phyloP scores from a whole-genome alignment of 2,113 vertebrate genomes.

The Felis chaus region DNA sequence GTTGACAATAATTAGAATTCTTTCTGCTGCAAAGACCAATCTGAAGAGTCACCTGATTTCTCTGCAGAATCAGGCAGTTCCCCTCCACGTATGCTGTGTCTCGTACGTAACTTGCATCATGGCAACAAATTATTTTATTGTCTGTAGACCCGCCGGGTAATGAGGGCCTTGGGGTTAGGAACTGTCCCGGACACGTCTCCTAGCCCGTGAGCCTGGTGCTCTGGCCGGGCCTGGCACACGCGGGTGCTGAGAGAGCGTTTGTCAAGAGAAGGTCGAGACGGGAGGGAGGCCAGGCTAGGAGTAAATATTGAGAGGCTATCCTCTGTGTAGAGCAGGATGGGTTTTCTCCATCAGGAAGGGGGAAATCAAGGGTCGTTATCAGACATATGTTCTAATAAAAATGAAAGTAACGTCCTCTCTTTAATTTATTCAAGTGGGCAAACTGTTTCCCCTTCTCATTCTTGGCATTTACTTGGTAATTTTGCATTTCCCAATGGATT shows the following conservation, averaged over 20 bases:
- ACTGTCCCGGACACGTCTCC: background rate
- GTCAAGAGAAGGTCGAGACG: fast-evolving
- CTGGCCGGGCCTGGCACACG: background rate
- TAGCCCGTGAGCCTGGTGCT: fast-evolving
- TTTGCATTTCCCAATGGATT: background rate
- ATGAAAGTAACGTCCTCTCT: background rate
- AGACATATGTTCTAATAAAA: background rate
- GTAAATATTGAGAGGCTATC: fast-evolving
- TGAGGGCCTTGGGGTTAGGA: background rate
- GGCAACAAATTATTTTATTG: background rate
- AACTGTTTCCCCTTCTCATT: background rate
- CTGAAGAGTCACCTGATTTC: background rate
- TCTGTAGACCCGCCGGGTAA: background rate
- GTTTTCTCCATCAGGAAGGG: background rate
- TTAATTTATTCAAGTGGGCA: background rate
- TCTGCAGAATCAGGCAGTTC: background rate
- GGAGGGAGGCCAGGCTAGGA: background rate
- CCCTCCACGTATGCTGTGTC: no score
- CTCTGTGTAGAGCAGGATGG: fast-evolving
- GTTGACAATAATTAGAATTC: background rate
- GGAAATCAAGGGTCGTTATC: background rate
- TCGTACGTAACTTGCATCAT: background rate
- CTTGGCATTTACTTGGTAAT: background rate
- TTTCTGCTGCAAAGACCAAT: background rate
- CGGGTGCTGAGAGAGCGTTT: no score